These are phyloP conservation scores for Archocentrus centrarchus DNA, from an alignment of 2,113 vertebrate genomes.

Conservation along the genomic window DNA sequence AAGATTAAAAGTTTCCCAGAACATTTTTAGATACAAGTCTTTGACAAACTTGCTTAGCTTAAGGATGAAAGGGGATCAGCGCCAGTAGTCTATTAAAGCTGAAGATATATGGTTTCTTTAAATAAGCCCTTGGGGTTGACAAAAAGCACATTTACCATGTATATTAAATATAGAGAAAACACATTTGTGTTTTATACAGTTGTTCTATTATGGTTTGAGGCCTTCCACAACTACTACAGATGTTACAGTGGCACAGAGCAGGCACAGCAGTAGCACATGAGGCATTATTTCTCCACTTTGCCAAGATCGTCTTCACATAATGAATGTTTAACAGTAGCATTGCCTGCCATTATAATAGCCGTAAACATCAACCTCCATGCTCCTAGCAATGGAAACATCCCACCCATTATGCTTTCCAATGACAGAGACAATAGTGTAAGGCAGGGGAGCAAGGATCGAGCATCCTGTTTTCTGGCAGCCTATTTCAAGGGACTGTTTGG, in stretches of 20 bases:
- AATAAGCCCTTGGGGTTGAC: constrained; percentile 27
- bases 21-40: constrained; percentile 45
- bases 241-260: constrained; percentile 1
- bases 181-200: constrained; percentile 6
- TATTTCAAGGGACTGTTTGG: constrained; percentile 66
- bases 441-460: constrained; percentile 52
- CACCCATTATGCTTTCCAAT: constrained; percentile 60
- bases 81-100: background rate
- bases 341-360: constrained; percentile 51
- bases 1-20: constrained; percentile 55
- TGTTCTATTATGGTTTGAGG: background rate
- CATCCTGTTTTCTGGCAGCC: constrained; percentile 60
- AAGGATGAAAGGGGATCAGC: constrained; percentile 32
- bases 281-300: constrained; percentile 5
- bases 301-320: constrained; percentile 28
- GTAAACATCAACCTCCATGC: constrained; percentile 67
- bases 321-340: constrained; percentile 55
- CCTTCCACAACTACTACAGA: constrained; percentile 23
- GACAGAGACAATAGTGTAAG: constrained; percentile 62
- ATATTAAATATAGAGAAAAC: constrained; percentile 23
- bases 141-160: constrained; percentile 5
- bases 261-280: constrained; percentile 18
- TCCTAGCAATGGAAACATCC: constrained; percentile 58
- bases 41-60: constrained; percentile 47
- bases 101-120: constrained; percentile 37